These are phyloP conservation scores for Paralvinella palmiformis DNA, from an alignment of 1,140 invertebrate species.

Conservation along the genomic window DNA sequence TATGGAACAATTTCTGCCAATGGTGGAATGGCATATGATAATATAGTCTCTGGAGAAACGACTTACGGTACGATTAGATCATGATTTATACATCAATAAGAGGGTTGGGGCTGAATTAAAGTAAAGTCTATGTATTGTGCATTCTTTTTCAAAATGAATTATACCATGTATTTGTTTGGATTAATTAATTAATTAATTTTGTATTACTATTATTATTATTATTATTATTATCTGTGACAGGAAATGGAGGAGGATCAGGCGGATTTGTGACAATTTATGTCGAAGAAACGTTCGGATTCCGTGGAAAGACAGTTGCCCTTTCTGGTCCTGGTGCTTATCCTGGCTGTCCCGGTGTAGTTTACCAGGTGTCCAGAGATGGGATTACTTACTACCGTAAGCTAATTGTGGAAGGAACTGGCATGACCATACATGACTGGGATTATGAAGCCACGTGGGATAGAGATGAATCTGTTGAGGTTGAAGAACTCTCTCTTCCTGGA, in stretches of 20 bases:
- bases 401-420: slow-evolving; percentile 20
- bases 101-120: no score
- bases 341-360: slow-evolving; percentile 33
- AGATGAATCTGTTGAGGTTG: no score
- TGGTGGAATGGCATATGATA: neutral
- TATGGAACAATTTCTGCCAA: neutral
- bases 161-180: no score
- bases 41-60: no score
- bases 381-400: slow-evolving; percentile 20
- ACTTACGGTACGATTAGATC: no score
- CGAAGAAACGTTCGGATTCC: slow-evolving; percentile 17
- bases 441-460: no score
- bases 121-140: no score
- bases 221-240: slow-evolving; percentile 5
- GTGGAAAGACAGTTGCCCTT: neutral
- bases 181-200: no score
- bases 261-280: slow-evolving; percentile 29
- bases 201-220: neutral
- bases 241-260: slow-evolving; percentile 33
- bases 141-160: no score
- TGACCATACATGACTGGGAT: no score
- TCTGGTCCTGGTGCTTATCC: neutral
- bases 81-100: no score
- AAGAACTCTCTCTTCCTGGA: no score
- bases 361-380: slow-evolving; percentile 22